Evolutionary conservation across 2,113 vertebrate species (phyloP), one percentile per base, ranked within the genome.

Genomic region (Ailuropoda melanoleuca): DNA sequence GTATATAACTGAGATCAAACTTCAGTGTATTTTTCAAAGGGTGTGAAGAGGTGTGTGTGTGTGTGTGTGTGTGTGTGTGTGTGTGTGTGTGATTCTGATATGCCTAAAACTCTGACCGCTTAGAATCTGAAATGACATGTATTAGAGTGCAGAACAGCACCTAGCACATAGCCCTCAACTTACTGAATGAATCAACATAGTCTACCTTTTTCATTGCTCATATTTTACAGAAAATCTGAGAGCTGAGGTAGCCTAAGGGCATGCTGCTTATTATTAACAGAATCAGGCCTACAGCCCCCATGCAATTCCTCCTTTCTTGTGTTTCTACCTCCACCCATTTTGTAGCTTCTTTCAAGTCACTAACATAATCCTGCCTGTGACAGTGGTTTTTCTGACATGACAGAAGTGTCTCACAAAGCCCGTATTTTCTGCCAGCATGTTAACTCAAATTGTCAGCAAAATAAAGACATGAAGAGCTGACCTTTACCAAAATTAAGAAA

Each of bases 401-500:
- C 64, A 75, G 82, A 88, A 92, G 23, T 81, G 37, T 90, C 80
- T 95, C 29, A 66, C 46, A 90, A 37, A 6, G 21, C 60, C 53
- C 46, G 6, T 72, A 15, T 90, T 90, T 96, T 92, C 56, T 97
- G 83, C 48, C 80, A 90, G 24, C 43, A 37, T 60, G 21, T 92
- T 86, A 96, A 93, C 78, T 85, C 60, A 90, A n/a, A 64, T 85
- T 94, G 43, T 90, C 88, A 94, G 31, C 74, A 72, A 93, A 92
- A 88, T 92, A 90, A 90, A 95, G 56, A 62, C 53, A n/a, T 17
- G 13, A 87, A 95, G 56, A 88, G 66, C 48, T 92, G 89, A 86
- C 50, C 74, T 96, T 96, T 92, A 87, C 80, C 53, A 83, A 95
- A 93, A 78, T 88, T 93, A 97, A 74, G 55, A 78, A 97, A 81